Evolutionary conservation across 2,797 vertebrate species (phyloP).

Genomic region (Myoxocephalus aenaeus): DNA sequence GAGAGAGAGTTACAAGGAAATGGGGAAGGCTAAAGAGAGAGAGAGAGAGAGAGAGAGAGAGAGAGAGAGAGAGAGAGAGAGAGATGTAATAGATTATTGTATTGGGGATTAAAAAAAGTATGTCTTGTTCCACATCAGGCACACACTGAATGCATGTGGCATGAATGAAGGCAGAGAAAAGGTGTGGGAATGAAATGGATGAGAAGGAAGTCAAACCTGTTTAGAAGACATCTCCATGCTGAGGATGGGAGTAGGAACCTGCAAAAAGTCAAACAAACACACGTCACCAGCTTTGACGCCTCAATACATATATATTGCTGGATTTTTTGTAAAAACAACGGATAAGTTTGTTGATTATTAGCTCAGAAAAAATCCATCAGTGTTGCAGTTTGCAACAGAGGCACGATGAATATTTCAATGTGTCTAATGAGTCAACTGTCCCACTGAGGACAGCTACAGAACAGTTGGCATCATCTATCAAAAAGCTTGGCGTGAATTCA

Average conservation of each 20-base stretch:
- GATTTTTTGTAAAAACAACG: neutral
- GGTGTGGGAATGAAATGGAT: neutral
- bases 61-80: constrained; percentile 33
- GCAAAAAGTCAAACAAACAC: constrained; percentile 67
- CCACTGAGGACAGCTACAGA: neutral
- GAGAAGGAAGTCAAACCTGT: constrained; percentile 85
- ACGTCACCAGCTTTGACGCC: neutral
- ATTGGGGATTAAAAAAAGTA: constrained; percentile 18
- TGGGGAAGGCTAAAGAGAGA: constrained; percentile 20
- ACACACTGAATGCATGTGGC: constrained; percentile 14
- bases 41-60: constrained; percentile 31
- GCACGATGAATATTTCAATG: constrained; percentile 25
- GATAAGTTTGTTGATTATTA: constrained; percentile 11
- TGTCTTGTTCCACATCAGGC: constrained; percentile 19
- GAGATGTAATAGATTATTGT: constrained; percentile 33
- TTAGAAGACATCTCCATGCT: constrained; percentile 95
- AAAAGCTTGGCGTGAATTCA: neutral
- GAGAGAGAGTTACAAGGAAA: constrained; percentile 28
- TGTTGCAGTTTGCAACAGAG: neutral
- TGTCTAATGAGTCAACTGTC: constrained; percentile 26
- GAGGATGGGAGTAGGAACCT: constrained; percentile 89
- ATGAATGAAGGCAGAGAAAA: constrained; percentile 2
- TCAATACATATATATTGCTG: neutral
- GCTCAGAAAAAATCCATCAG: neutral
- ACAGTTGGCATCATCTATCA: constrained; percentile 7